Evolutionary conservation across 2,113 vertebrate species (phyloP).

Genomic region (Heptranchias perlo): DNA sequence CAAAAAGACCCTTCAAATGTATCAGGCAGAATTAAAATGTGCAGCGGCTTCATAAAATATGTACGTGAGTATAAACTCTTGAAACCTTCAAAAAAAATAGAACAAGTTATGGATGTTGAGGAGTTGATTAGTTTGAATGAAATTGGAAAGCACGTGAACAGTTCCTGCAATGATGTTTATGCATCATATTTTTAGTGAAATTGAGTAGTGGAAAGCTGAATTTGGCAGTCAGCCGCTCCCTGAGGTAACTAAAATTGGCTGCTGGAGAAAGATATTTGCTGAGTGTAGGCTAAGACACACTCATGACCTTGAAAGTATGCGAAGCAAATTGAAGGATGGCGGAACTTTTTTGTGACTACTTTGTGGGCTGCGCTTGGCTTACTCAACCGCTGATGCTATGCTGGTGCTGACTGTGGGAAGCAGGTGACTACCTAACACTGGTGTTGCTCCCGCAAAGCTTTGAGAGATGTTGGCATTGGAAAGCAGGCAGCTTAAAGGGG

Average conservation of each 20-base stretch:
- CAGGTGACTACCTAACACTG: too few relatives aligned
- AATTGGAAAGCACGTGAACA: not conserved
- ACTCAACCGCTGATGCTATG: not conserved
- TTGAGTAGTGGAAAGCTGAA: not conserved
- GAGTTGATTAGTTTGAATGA: not conserved
- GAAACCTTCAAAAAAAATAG: not conserved
- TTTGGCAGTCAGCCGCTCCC: not conserved
- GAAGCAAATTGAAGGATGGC: not conserved
- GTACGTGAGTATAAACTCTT: not conserved
- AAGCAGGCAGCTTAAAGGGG: not conserved
- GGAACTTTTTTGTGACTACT: not conserved
- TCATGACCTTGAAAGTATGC: not conserved
- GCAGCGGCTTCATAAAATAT: not conserved
- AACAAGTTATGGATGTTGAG: not conserved
- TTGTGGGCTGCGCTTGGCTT: not conserved
- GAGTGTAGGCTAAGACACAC: not conserved
- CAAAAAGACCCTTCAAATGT: not conserved
- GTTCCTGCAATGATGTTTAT: not conserved
- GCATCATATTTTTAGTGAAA: constrained; percentile 9
- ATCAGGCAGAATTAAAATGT: not conserved
- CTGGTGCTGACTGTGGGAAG: not conserved
- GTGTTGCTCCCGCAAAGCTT: not conserved
- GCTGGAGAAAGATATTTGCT: not conserved
- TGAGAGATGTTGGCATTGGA: not conserved
- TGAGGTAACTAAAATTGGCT: not conserved